These are phyloP conservation scores for Urocynchramus pylzowi DNA, from an alignment of 2,113 vertebrate species.

Conservation along the genomic window DNA sequence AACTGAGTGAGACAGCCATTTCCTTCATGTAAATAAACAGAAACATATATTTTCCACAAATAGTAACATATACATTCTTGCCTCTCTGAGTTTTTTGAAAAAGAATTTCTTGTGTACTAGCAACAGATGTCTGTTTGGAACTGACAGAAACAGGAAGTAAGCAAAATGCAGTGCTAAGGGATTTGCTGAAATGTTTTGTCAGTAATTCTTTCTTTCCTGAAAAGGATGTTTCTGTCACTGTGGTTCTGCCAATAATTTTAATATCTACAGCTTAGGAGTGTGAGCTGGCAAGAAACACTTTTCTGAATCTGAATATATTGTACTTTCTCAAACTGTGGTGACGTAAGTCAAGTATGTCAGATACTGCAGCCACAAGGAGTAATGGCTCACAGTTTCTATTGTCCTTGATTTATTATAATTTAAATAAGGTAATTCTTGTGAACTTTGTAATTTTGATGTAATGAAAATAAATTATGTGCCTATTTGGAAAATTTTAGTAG, in stretches of 20 bases:
- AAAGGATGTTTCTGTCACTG: not conserved
- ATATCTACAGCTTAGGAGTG: not conserved
- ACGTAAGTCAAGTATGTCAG: not conserved
- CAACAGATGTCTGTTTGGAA: not conserved
- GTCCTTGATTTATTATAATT: not conserved
- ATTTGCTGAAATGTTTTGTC: constrained; percentile 11
- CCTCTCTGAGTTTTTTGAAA: not conserved
- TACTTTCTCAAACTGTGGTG: not conserved
- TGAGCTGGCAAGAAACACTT: not conserved
- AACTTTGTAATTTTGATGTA: not conserved
- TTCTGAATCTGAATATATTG: not conserved
- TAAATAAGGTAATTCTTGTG: not conserved
- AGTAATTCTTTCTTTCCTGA: not conserved
- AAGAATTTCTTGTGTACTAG: not conserved
- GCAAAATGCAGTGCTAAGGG: not conserved
- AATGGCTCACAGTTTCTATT: not conserved
- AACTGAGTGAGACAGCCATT: not conserved
- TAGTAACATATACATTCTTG: not conserved
- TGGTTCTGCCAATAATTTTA: not conserved
- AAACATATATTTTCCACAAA: not conserved
- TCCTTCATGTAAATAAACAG: not conserved
- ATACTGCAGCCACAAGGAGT: not conserved
- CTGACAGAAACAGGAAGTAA: not conserved
- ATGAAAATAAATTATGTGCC: not conserved
- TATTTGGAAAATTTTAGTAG: not conserved